Conservation (phyloP, 2,888 invertebrate species). For the Athrips mouffetella region DNA sequence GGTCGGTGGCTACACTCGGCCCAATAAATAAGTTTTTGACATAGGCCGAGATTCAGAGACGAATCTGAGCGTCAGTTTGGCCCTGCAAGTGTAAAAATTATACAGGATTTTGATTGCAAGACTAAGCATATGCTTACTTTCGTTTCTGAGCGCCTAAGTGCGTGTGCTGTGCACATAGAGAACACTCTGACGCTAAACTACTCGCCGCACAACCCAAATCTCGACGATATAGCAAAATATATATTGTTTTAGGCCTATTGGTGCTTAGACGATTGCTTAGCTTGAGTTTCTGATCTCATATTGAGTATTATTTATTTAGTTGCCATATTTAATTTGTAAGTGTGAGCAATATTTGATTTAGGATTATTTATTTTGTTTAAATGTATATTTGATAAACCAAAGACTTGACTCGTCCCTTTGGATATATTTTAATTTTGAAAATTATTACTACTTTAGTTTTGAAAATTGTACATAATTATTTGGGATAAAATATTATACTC, state of each 20-base stretch:
- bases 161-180: no score
- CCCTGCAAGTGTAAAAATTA: no score
- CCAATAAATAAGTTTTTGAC: no score
- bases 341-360: slow-evolving; percentile 57
- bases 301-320: slow-evolving; percentile 77
- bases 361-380: slow-evolving; percentile 48
- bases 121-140: no score
- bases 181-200: no score
- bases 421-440: slow-evolving; percentile 40
- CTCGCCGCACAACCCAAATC: no score
- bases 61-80: background rate
- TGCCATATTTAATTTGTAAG: slow-evolving; percentile 68
- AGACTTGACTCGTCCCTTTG: slow-evolving; percentile 63
- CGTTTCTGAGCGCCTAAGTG: no score
- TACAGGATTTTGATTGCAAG: no score
- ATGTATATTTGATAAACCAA: slow-evolving; percentile 71
- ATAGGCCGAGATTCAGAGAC: no score
- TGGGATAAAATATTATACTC: slow-evolving; percentile 36
- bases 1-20: no score
- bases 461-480: slow-evolving; percentile 46
- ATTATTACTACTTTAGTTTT: slow-evolving; percentile 39
- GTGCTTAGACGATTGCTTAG: slow-evolving; percentile 60
- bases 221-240: slow-evolving; percentile 5
- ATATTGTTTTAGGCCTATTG: slow-evolving; percentile 37
- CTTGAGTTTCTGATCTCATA: slow-evolving; percentile 74